Percentiles rank a stretch among this genome's conserved stretches.
These are phyloP conservation scores for Amphiprion ocellaris DNA, from an alignment of 2,113 vertebrate genomes.

Conservation along the genomic window DNA sequence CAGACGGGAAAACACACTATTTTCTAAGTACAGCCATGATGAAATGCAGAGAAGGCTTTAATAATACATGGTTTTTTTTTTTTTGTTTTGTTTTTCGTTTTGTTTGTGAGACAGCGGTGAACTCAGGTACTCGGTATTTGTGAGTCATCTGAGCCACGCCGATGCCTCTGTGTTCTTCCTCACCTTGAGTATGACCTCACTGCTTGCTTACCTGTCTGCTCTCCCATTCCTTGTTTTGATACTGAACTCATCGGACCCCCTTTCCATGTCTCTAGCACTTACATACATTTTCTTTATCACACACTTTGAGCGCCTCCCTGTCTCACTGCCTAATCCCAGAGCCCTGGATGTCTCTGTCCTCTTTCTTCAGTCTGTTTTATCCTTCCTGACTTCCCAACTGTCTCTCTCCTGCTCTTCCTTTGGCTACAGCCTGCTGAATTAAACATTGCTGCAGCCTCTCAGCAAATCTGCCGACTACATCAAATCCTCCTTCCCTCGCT, in stretches of 20 bases:
- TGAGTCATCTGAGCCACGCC: conserved; percentile 54
- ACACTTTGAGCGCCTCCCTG: conserved; percentile 64
- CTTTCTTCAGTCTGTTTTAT: conserved; percentile 66
- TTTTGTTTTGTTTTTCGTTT: conserved; percentile 44
- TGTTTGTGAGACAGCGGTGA: conserved; percentile 11
- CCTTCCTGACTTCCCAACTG: conserved; percentile 64
- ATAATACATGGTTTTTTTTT: conserved; percentile 35
- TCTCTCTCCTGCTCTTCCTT: conserved; percentile 52
- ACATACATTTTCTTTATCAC: conserved; percentile 56
- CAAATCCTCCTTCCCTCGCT: conserved; percentile 70
- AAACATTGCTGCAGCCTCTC: conserved; percentile 73
- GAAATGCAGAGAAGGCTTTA: conserved; percentile 41
- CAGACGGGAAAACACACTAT: conserved; percentile 17
- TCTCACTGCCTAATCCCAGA: conserved; percentile 57
- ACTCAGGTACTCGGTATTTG: conserved; percentile 16
- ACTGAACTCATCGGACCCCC: conserved; percentile 41
- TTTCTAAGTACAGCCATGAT: conserved; percentile 18
- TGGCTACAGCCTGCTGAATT: conserved; percentile 77
- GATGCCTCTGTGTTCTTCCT: conserved; percentile 53
- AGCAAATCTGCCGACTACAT: conserved; percentile 74
- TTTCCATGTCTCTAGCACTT: conserved; percentile 44
- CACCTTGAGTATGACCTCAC: conserved; percentile 77
- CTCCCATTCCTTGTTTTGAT: conserved; percentile 48
- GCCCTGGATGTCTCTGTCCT: conserved; percentile 56
- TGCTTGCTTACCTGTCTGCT: conserved; percentile 49